phyloP scores from a whole-genome alignment of 2,888 invertebrate species.

The Brassicogethes aeneus region DNA sequence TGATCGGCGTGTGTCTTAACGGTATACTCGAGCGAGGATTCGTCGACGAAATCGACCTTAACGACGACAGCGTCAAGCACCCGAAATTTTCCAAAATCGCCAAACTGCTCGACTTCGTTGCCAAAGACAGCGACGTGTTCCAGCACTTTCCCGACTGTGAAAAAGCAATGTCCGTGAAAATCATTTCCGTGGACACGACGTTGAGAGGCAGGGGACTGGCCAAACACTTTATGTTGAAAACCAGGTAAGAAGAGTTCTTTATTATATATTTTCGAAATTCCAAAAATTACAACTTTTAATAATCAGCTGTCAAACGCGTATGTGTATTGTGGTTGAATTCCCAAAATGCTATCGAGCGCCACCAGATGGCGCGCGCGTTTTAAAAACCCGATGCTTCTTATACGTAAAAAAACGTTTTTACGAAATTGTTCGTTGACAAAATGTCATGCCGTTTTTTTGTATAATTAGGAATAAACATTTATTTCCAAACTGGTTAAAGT shows the following conservation, averaged over 20 bases:
- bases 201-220: conserved; percentile 61
- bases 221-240: conserved; percentile 50
- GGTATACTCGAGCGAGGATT: conserved; percentile 23
- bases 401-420: no score
- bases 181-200: conserved; percentile 55
- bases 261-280: no score
- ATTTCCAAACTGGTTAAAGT: no score
- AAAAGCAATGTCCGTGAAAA: conserved; percentile 51
- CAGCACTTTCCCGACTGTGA: conserved; percentile 48
- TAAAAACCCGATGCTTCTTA: no score
- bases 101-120: conserved; percentile 49
- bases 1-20: conserved; percentile 40
- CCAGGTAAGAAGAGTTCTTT: conserved; percentile 57
- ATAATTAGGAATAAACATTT: no score
- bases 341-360: no score
- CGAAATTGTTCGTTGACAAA: no score
- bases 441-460: no score
- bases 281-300: no score
- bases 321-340: no score
- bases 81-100: conserved; percentile 58
- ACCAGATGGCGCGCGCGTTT: no score
- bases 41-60: conserved; percentile 37
- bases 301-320: no score
- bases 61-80: conserved; percentile 47
- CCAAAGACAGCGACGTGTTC: conserved; percentile 47